Evolutionary conservation across 2,113 vertebrate species (phyloP), one percentile per base, ranked within the genome.

Genomic region (Callospermophilus lateralis): DNA sequence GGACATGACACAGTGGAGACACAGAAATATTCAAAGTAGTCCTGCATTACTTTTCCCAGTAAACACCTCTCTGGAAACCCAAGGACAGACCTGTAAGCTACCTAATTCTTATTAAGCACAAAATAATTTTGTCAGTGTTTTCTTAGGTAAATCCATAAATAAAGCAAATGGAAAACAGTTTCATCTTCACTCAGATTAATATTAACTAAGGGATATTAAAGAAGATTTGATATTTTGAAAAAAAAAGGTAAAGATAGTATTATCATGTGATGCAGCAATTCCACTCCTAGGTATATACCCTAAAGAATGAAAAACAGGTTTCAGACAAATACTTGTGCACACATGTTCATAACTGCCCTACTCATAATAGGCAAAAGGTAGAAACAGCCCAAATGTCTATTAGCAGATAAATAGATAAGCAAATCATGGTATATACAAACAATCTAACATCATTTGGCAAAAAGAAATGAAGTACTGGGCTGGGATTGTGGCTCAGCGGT

Each of bases 91-190:
- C 19, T 83, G 5, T 15, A 65, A 39, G 13, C 76, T 26, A 19
- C 67, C 53, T 89, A 45, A 63, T 63, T 63, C 61, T 63, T 63
- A 19, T 28, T 63, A 9, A 63, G 24, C 20, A 63, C 24, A 63
- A 63, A 63, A 63, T 63, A 63, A 63, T 63, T 61, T 61, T 63
- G 61, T 63, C 24, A 63, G 61, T 63, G 8, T 63, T 63, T 84
- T 96, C 53, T 95, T 95, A 88, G 45, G 45, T 45, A 45, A 45
- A 9, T 45, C 45, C 45, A 45, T 45, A 76, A 70, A 95, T 92
- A 42, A 93, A 91, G 32, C 22, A 78, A 37, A 51, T 92, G 58
- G 24, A 51, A 97, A 79, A 53, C 32, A 48, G 8, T 16, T 86
- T 88, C 81, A 30, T 94, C 95, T 92, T 26, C 37, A 67, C 0